Base-by-base conservation (phyloP, 2,888 invertebrate species). In the Hirtodrosophila confusa region DNA sequence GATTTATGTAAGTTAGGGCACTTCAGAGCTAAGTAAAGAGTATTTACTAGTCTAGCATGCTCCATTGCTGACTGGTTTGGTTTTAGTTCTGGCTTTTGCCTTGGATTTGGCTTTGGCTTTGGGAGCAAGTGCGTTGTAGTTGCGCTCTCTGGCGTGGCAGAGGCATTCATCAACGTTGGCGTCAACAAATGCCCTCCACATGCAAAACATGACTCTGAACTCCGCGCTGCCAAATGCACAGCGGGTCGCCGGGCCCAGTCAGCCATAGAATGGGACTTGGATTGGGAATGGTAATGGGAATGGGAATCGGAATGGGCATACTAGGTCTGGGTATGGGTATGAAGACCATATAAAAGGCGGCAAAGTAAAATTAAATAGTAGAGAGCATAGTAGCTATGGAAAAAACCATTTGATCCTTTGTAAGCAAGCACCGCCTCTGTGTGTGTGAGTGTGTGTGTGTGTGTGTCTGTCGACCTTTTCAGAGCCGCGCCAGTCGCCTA, bases 401-500 rank as follows among this genome's bases (percentile, higher is more conserved):
- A 57, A 75, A 78, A 57, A 51, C 54, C 86, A 87, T 87, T 87
- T 87, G 82, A 83, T 83, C 88, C 88, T 80, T 80, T 66, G 72
- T 66, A 66, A 50, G 51, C 43, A 56, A 53, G 51, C 40, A 43
- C 56, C 58, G 78, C 69, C 64, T 58, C 27, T 10, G 35, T 47
- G 24, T 53, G 3, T 33, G 35, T 47, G 24, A 40, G 3, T 33
- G 6, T 40, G 11, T 56, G 3, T 39, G 0, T 23, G 24, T 36
- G 9, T 27, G 9, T 29, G 35, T 45, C 17, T 41, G 29, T 39
- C 55, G 80, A 70, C 77, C 67, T 78, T 76, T 78, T 56, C 7
- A 24, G 37, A 39, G 55, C 54, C 23, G 39, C 37, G 33, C 43
- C 64, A 57, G 68, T 73, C 73, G 80, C 78, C 84, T 85, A 86